A percentile compares a stretch with the other conserved stretches of the same genome.
Conservation (phyloP, 2,113 vertebrate genomes). For the Poeciliopsis prolifica region DNA sequence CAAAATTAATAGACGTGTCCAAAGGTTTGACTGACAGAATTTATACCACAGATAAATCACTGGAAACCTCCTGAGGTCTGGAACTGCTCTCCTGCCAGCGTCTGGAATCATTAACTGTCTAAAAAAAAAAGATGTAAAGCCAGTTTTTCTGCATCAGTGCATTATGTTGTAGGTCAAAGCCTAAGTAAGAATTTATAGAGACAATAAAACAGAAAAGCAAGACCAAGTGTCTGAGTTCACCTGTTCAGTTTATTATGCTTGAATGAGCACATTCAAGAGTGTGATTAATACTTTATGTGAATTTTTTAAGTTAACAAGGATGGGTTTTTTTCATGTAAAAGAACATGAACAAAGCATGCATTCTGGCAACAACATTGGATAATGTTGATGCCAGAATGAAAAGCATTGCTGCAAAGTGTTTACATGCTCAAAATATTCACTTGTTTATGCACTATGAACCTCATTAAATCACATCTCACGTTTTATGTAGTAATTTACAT, state of each 20-base stretch:
- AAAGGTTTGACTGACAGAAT: neutral
- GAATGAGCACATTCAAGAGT: neutral
- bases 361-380: neutral
- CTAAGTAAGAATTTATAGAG: neutral
- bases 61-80: neutral
- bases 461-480: neutral
- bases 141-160: neutral
- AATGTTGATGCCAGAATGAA: neutral
- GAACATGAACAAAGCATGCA: neutral
- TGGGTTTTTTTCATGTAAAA: neutral
- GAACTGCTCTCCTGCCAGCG: neutral
- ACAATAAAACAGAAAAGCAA: neutral
- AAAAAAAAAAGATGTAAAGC: neutral
- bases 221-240: neutral
- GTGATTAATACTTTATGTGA: neutral
- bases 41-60: neutral
- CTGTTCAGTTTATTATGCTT: neutral
- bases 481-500: neutral
- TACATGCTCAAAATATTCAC: neutral
- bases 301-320: neutral
- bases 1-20: neutral
- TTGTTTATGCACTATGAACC: neutral
- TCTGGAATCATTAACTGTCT: neutral
- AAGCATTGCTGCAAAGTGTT: neutral
- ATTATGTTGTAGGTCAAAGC: neutral